Evolutionary conservation across 2,888 invertebrate genomes (phyloP).

Genomic region (Punctoribates punctum): DNA sequence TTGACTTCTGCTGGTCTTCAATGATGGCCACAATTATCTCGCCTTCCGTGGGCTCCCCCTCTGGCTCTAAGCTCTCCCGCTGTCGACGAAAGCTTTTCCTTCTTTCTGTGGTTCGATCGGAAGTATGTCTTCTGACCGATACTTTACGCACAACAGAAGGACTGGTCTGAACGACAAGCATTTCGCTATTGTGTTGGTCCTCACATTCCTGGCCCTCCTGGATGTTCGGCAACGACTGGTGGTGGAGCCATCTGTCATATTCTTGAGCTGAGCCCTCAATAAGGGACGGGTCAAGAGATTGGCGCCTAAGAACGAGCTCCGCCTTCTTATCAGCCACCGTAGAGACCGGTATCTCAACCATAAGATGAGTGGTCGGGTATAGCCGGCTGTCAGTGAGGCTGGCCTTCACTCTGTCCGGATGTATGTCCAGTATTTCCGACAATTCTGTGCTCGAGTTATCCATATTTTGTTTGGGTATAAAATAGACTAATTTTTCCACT

Average conservation of each 20-base stretch:
- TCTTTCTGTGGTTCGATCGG: neutral
- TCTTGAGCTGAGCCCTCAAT: neutral
- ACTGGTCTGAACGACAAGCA: neutral
- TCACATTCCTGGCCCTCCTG: constrained; percentile 39
- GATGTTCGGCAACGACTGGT: constrained; percentile 43
- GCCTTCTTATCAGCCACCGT: neutral
- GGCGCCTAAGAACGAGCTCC: constrained; percentile 18
- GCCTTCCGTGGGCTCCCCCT: neutral
- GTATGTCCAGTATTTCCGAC: neutral
- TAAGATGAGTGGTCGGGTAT: neutral
- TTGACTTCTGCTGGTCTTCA: neutral
- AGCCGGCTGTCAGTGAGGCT: neutral
- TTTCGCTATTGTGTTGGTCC: neutral
- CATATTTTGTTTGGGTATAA: neutral
- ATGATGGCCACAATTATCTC: neutral
- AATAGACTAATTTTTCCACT: neutral
- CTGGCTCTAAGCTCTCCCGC: neutral
- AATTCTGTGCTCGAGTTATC: constrained; percentile 39
- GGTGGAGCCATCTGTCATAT: constrained; percentile 39
- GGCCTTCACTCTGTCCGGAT: neutral
- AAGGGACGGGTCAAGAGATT: constrained; percentile 37
- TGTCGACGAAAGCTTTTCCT: constrained; percentile 36
- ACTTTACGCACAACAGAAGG: neutral
- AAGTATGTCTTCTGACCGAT: neutral
- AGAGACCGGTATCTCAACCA: neutral